phyloP scores from a whole-genome alignment of 2,888 invertebrate species.

The Drosophila borealis region DNA sequence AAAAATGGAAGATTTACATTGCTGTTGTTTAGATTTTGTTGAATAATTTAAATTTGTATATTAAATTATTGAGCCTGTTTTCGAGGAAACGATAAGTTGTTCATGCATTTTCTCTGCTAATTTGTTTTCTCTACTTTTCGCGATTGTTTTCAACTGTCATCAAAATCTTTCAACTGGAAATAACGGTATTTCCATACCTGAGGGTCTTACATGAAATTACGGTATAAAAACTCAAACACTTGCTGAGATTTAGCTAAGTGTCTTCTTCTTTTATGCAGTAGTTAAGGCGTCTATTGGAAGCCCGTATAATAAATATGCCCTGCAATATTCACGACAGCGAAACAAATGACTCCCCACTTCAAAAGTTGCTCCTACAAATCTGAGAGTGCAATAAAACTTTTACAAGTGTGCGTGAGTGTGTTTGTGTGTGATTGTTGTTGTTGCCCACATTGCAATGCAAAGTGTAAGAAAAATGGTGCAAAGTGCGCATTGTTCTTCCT shows the following conservation, averaged over 20 bases:
- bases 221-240: constrained; percentile 8
- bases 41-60: too few relatives aligned
- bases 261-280: constrained; percentile 1
- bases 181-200: constrained; percentile 3
- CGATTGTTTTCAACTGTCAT: too few relatives aligned
- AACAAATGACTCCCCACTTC: constrained; percentile 29
- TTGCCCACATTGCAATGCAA: constrained; percentile 39
- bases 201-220: not conserved
- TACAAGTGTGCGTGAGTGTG: constrained; percentile 7
- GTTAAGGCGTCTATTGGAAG: constrained; percentile 8
- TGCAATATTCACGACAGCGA: constrained; percentile 30
- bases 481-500: constrained; percentile 58
- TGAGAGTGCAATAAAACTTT: constrained; percentile 55
- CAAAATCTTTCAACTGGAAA: constrained; percentile 5
- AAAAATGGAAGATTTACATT: too few relatives aligned
- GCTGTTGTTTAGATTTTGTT: too few relatives aligned
- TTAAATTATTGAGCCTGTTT: too few relatives aligned
- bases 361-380: constrained; percentile 30
- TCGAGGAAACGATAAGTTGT: too few relatives aligned
- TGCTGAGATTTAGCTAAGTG: not conserved
- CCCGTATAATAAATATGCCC: constrained; percentile 33
- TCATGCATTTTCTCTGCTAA: too few relatives aligned
- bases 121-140: too few relatives aligned
- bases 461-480: constrained; percentile 65
- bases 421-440: constrained; percentile 15